Conservation (phyloP, 2,113 vertebrate genomes). For the Quiscalus mexicanus region DNA sequence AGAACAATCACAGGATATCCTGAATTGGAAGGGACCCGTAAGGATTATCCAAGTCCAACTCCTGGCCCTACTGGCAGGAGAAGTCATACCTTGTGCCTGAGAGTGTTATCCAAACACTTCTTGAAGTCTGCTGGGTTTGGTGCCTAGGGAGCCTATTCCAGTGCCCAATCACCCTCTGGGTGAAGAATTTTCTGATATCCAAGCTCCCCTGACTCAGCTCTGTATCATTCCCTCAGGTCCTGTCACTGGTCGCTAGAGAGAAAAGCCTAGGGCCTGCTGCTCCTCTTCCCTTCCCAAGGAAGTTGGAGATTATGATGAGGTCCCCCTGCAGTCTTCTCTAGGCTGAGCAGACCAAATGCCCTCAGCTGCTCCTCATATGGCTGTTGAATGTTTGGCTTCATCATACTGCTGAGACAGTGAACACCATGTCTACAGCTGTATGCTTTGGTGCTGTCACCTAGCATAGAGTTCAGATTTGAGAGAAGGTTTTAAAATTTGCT, state of each 20-base stretch:
- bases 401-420: background rate
- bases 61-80: background rate
- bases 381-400: background rate
- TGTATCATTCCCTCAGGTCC: accelerated
- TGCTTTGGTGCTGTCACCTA: background rate
- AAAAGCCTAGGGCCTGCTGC: background rate
- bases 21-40: background rate
- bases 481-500: background rate
- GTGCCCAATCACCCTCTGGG: accelerated
- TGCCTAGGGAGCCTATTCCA: background rate
- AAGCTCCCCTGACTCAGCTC: background rate
- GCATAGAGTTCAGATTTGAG: background rate
- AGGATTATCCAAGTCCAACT: background rate
- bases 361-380: accelerated
- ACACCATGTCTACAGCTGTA: accelerated
- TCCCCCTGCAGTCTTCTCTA: background rate
- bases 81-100: background rate
- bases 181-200: background rate
- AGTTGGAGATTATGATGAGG: background rate
- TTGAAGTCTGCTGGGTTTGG: background rate
- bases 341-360: background rate
- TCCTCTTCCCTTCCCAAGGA: background rate
- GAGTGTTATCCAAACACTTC: background rate
- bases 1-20: background rate
- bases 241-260: background rate